Conservation (phyloP, 1,140 invertebrate species). For the Capitella teleta region DNA sequence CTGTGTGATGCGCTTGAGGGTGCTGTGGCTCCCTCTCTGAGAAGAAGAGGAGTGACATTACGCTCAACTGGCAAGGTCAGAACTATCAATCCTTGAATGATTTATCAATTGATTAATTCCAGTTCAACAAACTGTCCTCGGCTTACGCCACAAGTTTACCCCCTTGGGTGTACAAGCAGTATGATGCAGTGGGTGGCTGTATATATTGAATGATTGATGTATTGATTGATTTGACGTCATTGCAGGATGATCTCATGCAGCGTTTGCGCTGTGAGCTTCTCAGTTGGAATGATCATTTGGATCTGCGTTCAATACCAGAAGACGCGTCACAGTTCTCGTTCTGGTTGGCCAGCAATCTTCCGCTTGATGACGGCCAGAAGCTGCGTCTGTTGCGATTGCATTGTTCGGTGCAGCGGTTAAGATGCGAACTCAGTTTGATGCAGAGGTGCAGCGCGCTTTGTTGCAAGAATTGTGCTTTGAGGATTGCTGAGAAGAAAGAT, state of each 20-base stretch:
- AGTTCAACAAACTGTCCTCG: constrained; percentile 37
- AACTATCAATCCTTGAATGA: background rate
- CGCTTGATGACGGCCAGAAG: constrained; percentile 51
- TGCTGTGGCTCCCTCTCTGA: constrained; percentile 34
- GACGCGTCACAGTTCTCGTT: constrained; percentile 61
- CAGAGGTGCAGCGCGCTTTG: constrained; percentile 52
- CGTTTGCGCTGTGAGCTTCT: constrained; percentile 29
- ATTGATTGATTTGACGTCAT: background rate
- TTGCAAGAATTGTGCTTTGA: constrained; percentile 52
- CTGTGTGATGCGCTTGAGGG: constrained; percentile 45
- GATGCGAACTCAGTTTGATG: constrained; percentile 52
- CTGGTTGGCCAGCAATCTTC: constrained; percentile 65
- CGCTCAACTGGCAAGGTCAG: background rate
- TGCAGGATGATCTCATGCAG: background rate
- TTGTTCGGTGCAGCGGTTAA: constrained; percentile 56
- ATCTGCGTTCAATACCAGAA: constrained; percentile 44
- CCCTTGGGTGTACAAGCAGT: constrained; percentile 56
- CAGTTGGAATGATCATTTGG: constrained; percentile 36
- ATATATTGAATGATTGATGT: no score
- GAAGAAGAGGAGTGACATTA: background rate
- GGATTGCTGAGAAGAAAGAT: constrained; percentile 56
- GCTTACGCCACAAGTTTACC: constrained; percentile 45
- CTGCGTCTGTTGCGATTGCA: constrained; percentile 52
- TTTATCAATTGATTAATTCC: constrained; percentile 1
- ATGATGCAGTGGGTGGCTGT: constrained; percentile 47